These are phyloP conservation scores for Amphiprion clarkii DNA, from an alignment of 2,797 vertebrate species.

Conservation along the genomic window DNA sequence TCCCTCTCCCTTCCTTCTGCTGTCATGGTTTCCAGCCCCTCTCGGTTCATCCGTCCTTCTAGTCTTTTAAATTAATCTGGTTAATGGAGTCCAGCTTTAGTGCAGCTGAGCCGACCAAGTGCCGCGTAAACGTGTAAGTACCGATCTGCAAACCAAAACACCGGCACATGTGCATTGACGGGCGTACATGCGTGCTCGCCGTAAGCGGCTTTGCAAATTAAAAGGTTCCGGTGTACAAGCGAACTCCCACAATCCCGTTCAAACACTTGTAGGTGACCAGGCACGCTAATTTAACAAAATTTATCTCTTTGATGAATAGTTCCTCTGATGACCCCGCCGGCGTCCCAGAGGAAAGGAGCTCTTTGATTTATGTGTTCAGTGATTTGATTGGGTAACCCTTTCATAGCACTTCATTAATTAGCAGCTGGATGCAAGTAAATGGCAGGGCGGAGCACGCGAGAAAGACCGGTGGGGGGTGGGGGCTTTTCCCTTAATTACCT, in stretches of 20 bases:
- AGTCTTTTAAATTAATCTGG: slow-evolving; percentile 66
- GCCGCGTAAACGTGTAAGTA: slow-evolving; percentile 35
- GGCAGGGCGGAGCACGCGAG: slow-evolving; percentile 48
- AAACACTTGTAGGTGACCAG: slow-evolving; percentile 19
- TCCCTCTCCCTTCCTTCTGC: slow-evolving; percentile 16
- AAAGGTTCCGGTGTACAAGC: slow-evolving; percentile 14
- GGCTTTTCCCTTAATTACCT: slow-evolving; percentile 67
- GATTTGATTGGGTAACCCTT: slow-evolving; percentile 74
- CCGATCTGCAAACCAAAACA: slow-evolving; percentile 6
- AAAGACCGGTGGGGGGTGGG: slow-evolving; percentile 29
- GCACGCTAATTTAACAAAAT: slow-evolving; percentile 3
- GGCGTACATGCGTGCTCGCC: not conserved
- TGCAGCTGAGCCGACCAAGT: slow-evolving; percentile 31
- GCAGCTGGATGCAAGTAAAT: slow-evolving; percentile 61
- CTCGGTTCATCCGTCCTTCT: slow-evolving; percentile 55
- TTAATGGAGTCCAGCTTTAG: slow-evolving; percentile 63
- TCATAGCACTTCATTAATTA: slow-evolving; percentile 73
- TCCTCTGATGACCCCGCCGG: slow-evolving; percentile 28
- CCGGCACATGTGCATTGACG: too few species aligned
- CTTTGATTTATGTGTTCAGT: slow-evolving; percentile 71
- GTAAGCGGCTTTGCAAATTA: not conserved
- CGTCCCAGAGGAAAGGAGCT: slow-evolving; percentile 11
- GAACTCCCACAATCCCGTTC: slow-evolving; percentile 2
- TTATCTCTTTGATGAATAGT: slow-evolving; percentile 34
- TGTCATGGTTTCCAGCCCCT: slow-evolving; percentile 41